phyloP scores from a whole-genome alignment of 2,113 vertebrate genomes.

The Columba janthina region DNA sequence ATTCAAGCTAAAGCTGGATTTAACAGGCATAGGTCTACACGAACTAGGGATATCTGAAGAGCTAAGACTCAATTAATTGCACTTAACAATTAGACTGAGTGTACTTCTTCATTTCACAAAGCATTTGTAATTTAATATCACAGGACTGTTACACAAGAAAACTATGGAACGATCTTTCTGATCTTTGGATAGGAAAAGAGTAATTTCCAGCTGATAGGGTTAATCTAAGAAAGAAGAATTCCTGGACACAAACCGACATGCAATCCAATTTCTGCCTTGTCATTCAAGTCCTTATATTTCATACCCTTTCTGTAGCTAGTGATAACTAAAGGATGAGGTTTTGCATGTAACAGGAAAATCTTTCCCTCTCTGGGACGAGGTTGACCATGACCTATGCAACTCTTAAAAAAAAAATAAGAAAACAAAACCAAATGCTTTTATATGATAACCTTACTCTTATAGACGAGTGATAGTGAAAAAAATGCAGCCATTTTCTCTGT shows the following conservation, averaged over 20 bases:
- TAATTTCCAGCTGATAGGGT: neutral
- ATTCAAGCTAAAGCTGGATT: neutral
- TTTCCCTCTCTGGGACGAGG: neutral
- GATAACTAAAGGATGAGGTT: neutral
- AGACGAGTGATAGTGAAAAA: neutral
- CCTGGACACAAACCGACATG: neutral
- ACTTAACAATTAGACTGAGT: neutral
- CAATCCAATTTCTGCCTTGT: neutral
- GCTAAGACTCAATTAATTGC: neutral
- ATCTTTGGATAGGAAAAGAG: neutral
- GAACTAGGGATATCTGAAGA: neutral
- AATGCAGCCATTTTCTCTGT: neutral
- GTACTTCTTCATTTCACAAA: neutral
- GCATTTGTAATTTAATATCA: neutral
- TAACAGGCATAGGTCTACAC: neutral
- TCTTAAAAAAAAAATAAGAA: neutral
- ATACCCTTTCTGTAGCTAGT: neutral
- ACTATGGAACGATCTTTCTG: neutral
- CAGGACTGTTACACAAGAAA: neutral
- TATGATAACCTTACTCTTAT: neutral
- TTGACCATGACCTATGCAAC: rapidly evolving
- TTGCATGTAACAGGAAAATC: neutral
- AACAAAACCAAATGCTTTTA: neutral
- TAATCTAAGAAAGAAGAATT: neutral
- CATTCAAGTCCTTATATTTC: neutral